These are phyloP conservation scores for Drosophila mulleri DNA, from an alignment of 2,888 invertebrate species.

Conservation along the genomic window DNA sequence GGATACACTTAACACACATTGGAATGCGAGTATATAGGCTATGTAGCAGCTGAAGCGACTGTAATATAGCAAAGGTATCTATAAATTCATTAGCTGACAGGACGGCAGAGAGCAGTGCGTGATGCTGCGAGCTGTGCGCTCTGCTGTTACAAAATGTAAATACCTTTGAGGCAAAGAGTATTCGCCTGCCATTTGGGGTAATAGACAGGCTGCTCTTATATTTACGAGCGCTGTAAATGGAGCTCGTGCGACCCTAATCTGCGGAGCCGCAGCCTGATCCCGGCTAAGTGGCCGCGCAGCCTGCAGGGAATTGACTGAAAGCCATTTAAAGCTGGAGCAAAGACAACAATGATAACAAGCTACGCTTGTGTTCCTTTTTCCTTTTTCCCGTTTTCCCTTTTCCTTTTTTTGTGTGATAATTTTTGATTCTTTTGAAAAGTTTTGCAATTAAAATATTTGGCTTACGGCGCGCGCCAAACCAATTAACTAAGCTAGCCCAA, in stretches of 20 bases:
- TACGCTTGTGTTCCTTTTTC: background rate
- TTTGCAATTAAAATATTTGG: constrained; percentile 57
- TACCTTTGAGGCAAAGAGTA: background rate
- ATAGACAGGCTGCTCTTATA: constrained; percentile 29
- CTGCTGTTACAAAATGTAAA: background rate
- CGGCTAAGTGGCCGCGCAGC: constrained; percentile 66
- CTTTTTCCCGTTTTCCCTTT: background rate
- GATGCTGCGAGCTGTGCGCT: background rate
- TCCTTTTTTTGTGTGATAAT: constrained; percentile 23
- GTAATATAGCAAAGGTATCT: background rate
- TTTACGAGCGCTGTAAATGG: constrained; percentile 38
- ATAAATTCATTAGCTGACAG: background rate
- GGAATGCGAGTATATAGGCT: too few relatives aligned
- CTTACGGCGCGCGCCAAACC: constrained; percentile 14
- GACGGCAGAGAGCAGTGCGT: too few relatives aligned
- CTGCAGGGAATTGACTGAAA: constrained; percentile 71
- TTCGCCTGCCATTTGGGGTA: background rate
- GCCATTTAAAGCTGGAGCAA: constrained; percentile 47
- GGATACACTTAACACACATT: background rate
- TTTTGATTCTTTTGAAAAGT: constrained; percentile 37
- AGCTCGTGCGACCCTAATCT: constrained; percentile 9
- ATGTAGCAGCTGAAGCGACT: background rate
- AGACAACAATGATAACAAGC: constrained; percentile 14
- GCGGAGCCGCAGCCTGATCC: constrained; percentile 14
- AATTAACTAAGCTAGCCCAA: constrained; percentile 48